These are phyloP conservation scores for Siniperca chuatsi DNA, from an alignment of 2,113 vertebrate species.

Conservation along the genomic window DNA sequence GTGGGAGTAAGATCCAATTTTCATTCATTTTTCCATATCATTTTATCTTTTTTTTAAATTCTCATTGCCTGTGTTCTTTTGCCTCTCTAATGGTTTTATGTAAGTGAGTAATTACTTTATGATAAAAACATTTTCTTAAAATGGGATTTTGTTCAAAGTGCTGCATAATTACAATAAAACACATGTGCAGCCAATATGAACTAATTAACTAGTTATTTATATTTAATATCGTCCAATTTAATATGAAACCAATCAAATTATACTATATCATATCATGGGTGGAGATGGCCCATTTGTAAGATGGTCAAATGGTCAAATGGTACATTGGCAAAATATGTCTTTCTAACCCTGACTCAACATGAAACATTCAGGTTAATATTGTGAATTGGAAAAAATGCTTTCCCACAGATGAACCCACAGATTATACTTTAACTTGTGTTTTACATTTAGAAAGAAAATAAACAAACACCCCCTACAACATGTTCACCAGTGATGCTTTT, in stretches of 20 bases:
- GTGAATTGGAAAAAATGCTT: not conserved
- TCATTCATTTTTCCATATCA: no score
- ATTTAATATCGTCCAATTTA: not conserved
- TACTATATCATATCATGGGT: not conserved
- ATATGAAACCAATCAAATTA: not conserved
- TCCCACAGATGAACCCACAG: no score
- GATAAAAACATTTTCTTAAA: no score
- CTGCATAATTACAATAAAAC: not conserved
- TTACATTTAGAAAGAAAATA: not conserved
- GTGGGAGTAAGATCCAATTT: no score
- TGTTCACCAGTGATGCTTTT: constrained; percentile 29
- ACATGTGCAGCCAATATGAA: not conserved
- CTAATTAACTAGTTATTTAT: not conserved
- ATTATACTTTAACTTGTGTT: not conserved
- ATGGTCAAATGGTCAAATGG: not conserved
- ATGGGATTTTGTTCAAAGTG: not conserved
- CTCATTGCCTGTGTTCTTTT: no score
- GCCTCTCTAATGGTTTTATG: no score
- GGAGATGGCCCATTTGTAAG: not conserved
- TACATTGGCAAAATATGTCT: not conserved
- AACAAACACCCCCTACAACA: not conserved
- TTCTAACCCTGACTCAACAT: no score
- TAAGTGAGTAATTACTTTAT: no score
- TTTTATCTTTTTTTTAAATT: no score
- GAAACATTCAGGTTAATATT: no score